Conservation (phyloP, 1,140 invertebrate species). For the Diachasma alloeum region DNA sequence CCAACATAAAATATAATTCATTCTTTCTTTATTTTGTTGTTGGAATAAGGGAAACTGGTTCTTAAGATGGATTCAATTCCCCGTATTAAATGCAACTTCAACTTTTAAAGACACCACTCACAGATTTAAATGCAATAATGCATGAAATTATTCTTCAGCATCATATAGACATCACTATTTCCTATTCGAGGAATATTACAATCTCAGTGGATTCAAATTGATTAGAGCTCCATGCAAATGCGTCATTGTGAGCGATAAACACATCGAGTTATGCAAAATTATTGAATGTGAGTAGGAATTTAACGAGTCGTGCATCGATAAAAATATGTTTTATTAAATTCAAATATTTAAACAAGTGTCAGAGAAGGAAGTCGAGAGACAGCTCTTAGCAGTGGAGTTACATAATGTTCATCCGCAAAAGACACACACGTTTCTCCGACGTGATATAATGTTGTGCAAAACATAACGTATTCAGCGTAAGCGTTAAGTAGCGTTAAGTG, state of each 20-base stretch:
- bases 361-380: neutral
- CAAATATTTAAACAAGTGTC: neutral
- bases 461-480: slow-evolving; percentile 64
- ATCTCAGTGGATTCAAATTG: neutral
- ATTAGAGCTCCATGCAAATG: neutral
- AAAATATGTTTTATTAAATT: neutral
- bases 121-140: too few relatives aligned
- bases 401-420: slow-evolving; percentile 41
- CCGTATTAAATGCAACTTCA: too few relatives aligned
- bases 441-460: slow-evolving; percentile 62
- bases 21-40: too few relatives aligned
- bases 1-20: too few relatives aligned
- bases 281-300: neutral
- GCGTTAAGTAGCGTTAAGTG: slow-evolving; percentile 64
- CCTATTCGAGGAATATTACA: too few relatives aligned
- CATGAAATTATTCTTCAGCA: too few relatives aligned
- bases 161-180: neutral
- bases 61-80: too few relatives aligned
- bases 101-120: too few relatives aligned
- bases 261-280: neutral
- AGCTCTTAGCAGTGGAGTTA: slow-evolving; percentile 27
- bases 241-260: neutral
- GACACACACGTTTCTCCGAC: slow-evolving; percentile 27
- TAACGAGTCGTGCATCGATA: neutral
- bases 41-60: too few relatives aligned